Conservation (phyloP, 2,888 invertebrate genomes). For the Drosophila stalkeri region DNA sequence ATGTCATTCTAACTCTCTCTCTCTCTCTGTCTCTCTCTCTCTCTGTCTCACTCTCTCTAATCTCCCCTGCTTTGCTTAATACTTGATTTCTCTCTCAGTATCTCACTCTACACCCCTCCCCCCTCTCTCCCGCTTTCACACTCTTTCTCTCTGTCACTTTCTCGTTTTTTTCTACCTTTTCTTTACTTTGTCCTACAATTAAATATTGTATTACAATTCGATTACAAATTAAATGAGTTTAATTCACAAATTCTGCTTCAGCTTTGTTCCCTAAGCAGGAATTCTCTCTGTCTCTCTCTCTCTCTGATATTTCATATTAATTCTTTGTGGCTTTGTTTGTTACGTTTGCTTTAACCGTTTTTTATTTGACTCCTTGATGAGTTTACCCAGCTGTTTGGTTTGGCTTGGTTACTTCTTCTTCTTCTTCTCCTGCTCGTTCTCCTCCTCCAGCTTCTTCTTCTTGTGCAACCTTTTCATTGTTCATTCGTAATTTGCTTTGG, state of each 20-base stretch:
- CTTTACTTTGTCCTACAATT: not conserved
- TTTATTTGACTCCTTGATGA: slow-evolving; percentile 17
- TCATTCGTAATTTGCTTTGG: slow-evolving; percentile 17
- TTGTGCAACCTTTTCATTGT: slow-evolving; percentile 7
- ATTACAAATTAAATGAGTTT: slow-evolving; percentile 3
- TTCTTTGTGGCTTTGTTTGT: slow-evolving; percentile 4
- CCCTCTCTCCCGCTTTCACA: no score
- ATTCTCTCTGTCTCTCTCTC: not conserved
- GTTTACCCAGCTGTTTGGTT: slow-evolving; percentile 23
- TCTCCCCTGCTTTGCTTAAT: no score
- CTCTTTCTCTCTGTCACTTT: not conserved
- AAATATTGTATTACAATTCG: not conserved
- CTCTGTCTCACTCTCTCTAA: not conserved
- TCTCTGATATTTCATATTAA: not conserved
- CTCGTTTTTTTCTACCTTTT: not conserved
- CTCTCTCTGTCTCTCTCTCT: not conserved
- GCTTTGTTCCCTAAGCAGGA: no score
- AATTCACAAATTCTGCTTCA: not conserved
- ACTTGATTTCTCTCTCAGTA: not conserved
- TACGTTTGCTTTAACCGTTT: slow-evolving; percentile 1
- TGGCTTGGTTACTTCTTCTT: not conserved
- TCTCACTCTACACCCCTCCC: not conserved
- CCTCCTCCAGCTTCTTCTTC: not conserved
- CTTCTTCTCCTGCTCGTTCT: no score
- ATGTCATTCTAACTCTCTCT: not conserved